phyloP scores from a whole-genome alignment of 2,888 invertebrate species.

The Pyrrhosoma nymphula region DNA sequence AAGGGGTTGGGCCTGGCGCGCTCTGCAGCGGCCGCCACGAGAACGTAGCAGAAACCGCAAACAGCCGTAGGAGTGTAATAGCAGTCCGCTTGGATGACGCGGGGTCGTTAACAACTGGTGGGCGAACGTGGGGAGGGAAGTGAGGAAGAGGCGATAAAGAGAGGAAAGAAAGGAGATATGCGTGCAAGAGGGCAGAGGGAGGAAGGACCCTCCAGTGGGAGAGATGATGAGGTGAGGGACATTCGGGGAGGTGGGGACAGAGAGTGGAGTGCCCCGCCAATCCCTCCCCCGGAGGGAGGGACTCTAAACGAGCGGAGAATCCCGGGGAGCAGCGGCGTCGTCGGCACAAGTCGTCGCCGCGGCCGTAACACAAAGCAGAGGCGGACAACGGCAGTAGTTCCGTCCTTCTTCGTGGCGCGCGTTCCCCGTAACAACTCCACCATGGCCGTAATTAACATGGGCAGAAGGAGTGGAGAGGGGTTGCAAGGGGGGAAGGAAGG shows the following conservation, averaged over 20 bases:
- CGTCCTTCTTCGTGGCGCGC: not conserved
- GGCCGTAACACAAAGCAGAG: not conserved
- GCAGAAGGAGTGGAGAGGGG: not conserved
- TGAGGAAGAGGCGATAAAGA: not conserved
- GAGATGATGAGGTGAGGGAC: not conserved
- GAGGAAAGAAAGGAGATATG: not conserved
- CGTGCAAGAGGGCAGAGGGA: not conserved
- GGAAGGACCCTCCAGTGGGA: not conserved
- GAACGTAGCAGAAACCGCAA: conserved; percentile 43
- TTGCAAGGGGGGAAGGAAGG: not conserved
- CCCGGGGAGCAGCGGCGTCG: not conserved
- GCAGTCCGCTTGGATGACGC: conserved; percentile 43
- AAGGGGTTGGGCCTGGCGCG: not conserved
- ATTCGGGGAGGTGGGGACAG: not conserved
- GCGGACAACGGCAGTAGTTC: not conserved
- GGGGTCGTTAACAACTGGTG: conserved; percentile 44
- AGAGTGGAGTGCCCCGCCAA: not conserved
- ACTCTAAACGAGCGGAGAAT: not conserved
- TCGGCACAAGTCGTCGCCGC: not conserved
- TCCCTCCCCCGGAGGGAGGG: not conserved
- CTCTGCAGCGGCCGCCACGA: not conserved
- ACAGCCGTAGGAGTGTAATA: conserved; percentile 39
- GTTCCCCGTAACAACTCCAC: conserved; percentile 5
- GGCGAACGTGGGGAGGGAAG: conserved; percentile 1
- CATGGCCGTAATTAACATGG: conserved; percentile 24